Conservation (phyloP, 2,113 vertebrate genomes). For the Glaucidium brasilianum region DNA sequence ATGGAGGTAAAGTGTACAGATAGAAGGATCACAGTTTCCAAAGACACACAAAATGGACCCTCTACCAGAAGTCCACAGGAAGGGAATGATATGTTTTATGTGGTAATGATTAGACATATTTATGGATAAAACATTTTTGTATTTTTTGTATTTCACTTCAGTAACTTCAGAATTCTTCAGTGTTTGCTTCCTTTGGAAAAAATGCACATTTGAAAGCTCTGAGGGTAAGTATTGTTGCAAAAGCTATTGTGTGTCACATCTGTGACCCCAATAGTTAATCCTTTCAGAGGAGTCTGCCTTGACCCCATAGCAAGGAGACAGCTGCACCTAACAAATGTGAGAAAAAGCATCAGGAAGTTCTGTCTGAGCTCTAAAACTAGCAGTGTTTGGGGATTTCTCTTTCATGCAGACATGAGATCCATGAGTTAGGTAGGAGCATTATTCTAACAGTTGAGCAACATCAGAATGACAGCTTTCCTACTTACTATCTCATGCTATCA, state of each 20-base stretch:
- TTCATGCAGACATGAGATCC: background rate
- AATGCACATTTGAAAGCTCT: background rate
- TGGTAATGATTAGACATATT: background rate
- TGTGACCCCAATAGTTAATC: background rate
- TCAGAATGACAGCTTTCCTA: background rate
- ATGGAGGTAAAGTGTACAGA: background rate
- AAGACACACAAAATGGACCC: background rate
- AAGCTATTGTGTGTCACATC: background rate
- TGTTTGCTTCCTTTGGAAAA: background rate
- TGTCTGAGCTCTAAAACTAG: background rate
- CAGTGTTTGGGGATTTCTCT: background rate
- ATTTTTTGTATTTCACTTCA: no score
- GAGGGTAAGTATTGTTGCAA: background rate
- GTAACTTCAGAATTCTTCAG: background rate
- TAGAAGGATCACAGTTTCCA: background rate
- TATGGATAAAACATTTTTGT: background rate
- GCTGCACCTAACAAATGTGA: background rate
- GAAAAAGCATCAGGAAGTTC: background rate
- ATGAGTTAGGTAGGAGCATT: background rate
- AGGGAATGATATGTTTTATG: background rate
- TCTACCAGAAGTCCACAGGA: background rate
- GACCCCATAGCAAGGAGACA: background rate
- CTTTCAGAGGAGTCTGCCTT: background rate
- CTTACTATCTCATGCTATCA: background rate
- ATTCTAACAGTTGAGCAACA: background rate